A percentile compares a stretch with the other conserved stretches of the same genome.
phyloP scores from a whole-genome alignment of 2,113 vertebrate species.

The Cnemophilus loriae region DNA sequence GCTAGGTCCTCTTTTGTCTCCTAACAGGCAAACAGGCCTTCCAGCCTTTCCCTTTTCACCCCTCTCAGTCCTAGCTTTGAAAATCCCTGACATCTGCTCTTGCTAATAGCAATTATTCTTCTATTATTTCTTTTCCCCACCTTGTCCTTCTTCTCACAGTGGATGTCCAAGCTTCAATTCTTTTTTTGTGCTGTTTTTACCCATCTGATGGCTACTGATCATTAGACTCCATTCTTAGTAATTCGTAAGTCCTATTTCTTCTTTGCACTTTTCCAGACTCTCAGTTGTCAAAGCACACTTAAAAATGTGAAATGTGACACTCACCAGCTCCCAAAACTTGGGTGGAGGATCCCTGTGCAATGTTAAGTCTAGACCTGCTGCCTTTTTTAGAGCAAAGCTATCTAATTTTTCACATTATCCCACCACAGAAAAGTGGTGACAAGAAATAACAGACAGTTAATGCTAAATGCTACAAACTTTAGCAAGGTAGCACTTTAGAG shows the following conservation, averaged over 20 bases:
- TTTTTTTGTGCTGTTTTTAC: neutral
- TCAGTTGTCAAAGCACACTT: conserved; percentile 9
- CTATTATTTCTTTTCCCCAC: neutral
- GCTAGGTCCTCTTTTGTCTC: neutral
- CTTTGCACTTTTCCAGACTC: neutral
- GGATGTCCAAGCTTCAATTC: neutral
- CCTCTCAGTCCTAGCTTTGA: neutral
- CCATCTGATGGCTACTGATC: neutral
- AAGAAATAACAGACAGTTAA: neutral
- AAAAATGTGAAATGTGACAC: conserved; percentile 20
- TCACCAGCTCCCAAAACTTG: neutral
- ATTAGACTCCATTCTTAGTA: neutral
- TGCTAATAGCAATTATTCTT: conserved; percentile 6
- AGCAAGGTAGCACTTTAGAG: neutral
- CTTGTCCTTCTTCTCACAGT: neutral
- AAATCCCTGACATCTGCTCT: neutral
- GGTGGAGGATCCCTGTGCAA: neutral
- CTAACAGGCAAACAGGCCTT: neutral
- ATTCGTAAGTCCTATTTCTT: neutral
- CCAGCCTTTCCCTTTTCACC: neutral
- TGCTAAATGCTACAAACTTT: neutral
- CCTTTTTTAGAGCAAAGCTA: conserved; percentile 28
- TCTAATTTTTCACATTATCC: conserved; percentile 12
- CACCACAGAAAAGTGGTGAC: neutral
- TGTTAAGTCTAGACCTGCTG: conserved; percentile 20